Base-by-base conservation (phyloP, 2,113 vertebrate species). In the Rattus norvegicus region DNA sequence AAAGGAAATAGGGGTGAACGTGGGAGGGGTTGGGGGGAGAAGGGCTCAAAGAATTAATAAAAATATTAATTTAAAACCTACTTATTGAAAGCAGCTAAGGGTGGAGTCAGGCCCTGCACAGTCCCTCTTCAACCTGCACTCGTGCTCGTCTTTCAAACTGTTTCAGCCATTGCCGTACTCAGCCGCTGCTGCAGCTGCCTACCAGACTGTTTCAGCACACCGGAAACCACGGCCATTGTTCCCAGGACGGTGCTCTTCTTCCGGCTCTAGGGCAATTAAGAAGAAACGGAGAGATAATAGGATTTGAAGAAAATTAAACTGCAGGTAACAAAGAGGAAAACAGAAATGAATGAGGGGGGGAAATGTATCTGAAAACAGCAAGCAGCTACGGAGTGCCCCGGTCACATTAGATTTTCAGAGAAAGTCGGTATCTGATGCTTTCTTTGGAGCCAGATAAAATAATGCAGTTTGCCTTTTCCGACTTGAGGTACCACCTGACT, bases 201-300 rank as follows among this genome's bases (percentile, higher is more conserved):
- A 24, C 3, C 59, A 63, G 56, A 19, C 7, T 0, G 28, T 28
- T 26, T 84, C n/a, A 30, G 59, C 13, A 84, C 14, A 63, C 24
- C 24, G 17, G 24, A 12, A 63, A 43, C n/a, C 81, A 16, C 81
- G 43, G 14, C 14, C 81, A 43, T 84, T 84, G 59, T 43, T 84
- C 56, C 24, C 56, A 61, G 22, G 24, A 36, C 43, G 80, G 36
- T 30, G 81, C 9, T 43, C 59, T 43, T 43, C 59, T 43, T 65
- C 19, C 4, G 24, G 4, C 59, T 43, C 26, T 30, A 65, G 63
- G n/a, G 56, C 81, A 84, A 99, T 99, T 96, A 99, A 99, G 98
- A 99, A 99, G 98, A 99, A 99, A 98, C 99, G 99, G 96, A 99
- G 99, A 99, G 98, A 99, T 99, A 98, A 99, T 99, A 1, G 99